Percentiles rank a stretch among this genome's conserved stretches.
Evolutionary conservation across 2,888 invertebrate species (phyloP).

Genomic region (Coremacera marginata): DNA sequence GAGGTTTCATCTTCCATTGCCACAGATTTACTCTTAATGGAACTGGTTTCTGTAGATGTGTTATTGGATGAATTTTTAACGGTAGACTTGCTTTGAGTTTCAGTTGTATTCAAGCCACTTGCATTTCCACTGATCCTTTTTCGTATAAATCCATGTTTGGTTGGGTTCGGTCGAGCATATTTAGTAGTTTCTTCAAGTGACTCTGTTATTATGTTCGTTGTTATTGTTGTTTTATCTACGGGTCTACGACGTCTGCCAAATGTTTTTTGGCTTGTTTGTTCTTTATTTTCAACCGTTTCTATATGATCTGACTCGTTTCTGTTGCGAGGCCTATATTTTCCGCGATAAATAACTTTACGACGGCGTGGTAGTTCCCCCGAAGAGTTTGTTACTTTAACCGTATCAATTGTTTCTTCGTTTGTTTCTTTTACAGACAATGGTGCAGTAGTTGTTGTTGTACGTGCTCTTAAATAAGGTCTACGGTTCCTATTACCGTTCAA

Average conservation of each 20-base stretch:
- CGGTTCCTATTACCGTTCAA: neutral
- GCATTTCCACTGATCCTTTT: too few relatives aligned
- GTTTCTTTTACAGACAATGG: slow-evolving; percentile 12
- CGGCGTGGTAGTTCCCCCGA: slow-evolving; percentile 23
- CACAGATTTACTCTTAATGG: slow-evolving; percentile 28
- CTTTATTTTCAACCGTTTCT: slow-evolving; percentile 54
- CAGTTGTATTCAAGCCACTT: too few relatives aligned
- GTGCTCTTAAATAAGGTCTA: neutral
- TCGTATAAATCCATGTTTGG: too few relatives aligned
- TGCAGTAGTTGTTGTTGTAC: neutral
- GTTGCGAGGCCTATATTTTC: slow-evolving; percentile 55
- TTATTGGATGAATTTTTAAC: neutral
- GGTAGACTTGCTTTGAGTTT: too few relatives aligned
- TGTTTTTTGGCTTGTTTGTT: slow-evolving; percentile 18
- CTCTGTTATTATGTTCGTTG: neutral
- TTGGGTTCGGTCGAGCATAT: too few relatives aligned
- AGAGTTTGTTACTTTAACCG: neutral
- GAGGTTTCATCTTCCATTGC: neutral
- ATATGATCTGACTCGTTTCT: slow-evolving; percentile 57
- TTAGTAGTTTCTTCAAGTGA: neutral
- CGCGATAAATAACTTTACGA: slow-evolving; percentile 47
- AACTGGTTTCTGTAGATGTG: neutral
- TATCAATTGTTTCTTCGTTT: neutral
- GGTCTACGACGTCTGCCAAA: slow-evolving; percentile 35
- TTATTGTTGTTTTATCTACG: neutral